Conservation (phyloP, 2,888 invertebrate genomes). For the Aphodius sticticus region DNA sequence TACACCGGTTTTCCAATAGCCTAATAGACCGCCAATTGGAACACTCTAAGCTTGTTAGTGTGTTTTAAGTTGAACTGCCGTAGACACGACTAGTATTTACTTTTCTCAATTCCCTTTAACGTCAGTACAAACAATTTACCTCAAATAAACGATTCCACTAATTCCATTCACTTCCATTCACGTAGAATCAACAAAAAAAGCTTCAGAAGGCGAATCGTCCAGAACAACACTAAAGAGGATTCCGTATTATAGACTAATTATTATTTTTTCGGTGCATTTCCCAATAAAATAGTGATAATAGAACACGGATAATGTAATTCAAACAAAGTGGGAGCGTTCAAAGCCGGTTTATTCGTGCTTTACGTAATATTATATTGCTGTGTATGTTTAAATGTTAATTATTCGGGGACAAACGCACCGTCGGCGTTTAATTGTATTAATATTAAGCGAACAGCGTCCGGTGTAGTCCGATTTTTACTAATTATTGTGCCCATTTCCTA, state of each 20-base stretch:
- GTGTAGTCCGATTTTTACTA: too few species aligned
- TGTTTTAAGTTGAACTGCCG: constrained; percentile 20
- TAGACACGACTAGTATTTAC: constrained; percentile 10
- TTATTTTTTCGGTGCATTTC: too few species aligned
- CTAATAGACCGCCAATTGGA: constrained; percentile 11
- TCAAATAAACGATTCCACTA: constrained; percentile 13
- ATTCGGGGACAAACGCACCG: background rate
- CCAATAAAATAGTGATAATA: too few species aligned
- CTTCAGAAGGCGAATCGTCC: too few species aligned
- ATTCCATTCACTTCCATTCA: background rate
- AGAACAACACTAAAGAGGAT: too few species aligned
- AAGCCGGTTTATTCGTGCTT: too few species aligned
- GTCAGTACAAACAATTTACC: constrained; percentile 11
- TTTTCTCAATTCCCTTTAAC: constrained; percentile 13
- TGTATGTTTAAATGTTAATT: too few species aligned
- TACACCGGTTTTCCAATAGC: background rate
- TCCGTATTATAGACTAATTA: too few species aligned
- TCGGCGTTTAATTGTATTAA: constrained; percentile 16
- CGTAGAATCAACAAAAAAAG: background rate
- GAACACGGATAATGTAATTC: too few species aligned
- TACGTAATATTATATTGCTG: too few species aligned
- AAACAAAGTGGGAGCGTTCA: too few species aligned
- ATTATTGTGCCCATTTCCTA: too few species aligned
- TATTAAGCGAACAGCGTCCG: constrained; percentile 9
- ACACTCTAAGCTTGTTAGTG: constrained; percentile 19